Base-by-base conservation (phyloP, 1,140 invertebrate species). In the Apis cerana region DNA sequence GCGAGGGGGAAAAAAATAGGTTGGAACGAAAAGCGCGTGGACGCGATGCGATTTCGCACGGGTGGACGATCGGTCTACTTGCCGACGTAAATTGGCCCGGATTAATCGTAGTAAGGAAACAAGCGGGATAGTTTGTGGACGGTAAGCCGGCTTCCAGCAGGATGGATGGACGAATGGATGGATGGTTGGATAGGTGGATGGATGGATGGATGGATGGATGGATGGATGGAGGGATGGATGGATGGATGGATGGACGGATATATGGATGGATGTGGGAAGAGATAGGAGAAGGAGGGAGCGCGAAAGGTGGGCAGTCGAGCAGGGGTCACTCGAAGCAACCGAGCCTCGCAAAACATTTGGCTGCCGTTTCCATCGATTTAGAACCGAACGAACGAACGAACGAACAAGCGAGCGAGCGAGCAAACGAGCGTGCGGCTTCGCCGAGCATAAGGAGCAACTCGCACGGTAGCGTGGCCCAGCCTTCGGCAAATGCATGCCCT, bases 401-500 rank as follows among this genome's bases (percentile, higher is more conserved):
- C 59, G 12, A 15, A 0, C n/a, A 12, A 23, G 2, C 23, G 8
- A 27, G 15, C 80, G 72, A 48, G n/a, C 12, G 21, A 68, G 43
- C 43, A 77, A 77, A 83, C 82, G 77, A 72, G 71, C 48, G 54
- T 52, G 69, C 58, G 81, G 75, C 70, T 74, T 58, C n/a, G 52
- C 54, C 43, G 21, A 64, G 65, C 75, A 72, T 78, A 82, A 85
- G 83, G 54, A 85, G 77, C 83, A 87, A 86, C 85, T 88, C 75
- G 89, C 83, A 85, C 83, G 88, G 85, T 84, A 70, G 67, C 69
- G 80, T 83, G 75, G 79, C 84, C 74, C 84, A 90, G 88, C 85
- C 90, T 91, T 91, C 88, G 85, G 88, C 90, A 88, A 90, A 90
- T 91, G 90, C 90, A 90, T 89, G 86, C 89, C 83, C 85, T 86